Percentiles rank a stretch among this genome's conserved stretches.
Evolutionary conservation across 2,888 invertebrate species (phyloP).

Genomic region (Automeris io): DNA sequence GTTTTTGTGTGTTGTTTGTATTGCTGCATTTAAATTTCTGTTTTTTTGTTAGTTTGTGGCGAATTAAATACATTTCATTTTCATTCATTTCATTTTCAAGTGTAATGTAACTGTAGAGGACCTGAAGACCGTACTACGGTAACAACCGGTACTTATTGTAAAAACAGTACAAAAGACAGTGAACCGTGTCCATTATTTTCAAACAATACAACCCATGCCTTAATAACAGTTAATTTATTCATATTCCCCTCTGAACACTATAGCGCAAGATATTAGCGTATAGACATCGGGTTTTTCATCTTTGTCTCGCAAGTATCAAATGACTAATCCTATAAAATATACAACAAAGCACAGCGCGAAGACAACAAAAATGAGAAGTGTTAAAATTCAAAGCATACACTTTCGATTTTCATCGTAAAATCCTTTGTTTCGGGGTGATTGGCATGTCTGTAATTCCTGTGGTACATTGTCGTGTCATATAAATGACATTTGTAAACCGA

Average conservation of each 20-base stretch:
- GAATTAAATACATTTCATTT: too few relatives aligned
- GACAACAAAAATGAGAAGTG: slow-evolving; percentile 30
- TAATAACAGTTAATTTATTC: slow-evolving; percentile 3
- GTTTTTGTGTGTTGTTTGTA: too few relatives aligned
- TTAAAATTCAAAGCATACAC: slow-evolving; percentile 54
- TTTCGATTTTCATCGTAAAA: slow-evolving; percentile 48
- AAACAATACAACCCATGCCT: neutral
- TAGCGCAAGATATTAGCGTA: neutral
- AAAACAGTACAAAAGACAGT: too few relatives aligned
- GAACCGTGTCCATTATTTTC: neutral
- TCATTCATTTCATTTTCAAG: too few relatives aligned
- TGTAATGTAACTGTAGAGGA: too few relatives aligned
- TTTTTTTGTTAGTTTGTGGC: too few relatives aligned
- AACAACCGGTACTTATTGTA: too few relatives aligned
- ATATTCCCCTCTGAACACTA: neutral
- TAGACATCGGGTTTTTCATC: slow-evolving; percentile 5
- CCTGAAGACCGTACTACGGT: too few relatives aligned
- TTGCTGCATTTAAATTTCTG: too few relatives aligned
- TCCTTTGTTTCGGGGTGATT: slow-evolving; percentile 58
- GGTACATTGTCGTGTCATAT: slow-evolving; percentile 25
- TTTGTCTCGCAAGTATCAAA: slow-evolving; percentile 7
- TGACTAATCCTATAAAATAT: slow-evolving; percentile 9
- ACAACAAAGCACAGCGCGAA: slow-evolving; percentile 4
- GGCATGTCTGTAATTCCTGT: slow-evolving; percentile 21
- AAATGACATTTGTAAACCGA: slow-evolving; percentile 20